Base-by-base conservation (phyloP, 2,888 invertebrate species). In the Myopa tessellatipennis region DNA sequence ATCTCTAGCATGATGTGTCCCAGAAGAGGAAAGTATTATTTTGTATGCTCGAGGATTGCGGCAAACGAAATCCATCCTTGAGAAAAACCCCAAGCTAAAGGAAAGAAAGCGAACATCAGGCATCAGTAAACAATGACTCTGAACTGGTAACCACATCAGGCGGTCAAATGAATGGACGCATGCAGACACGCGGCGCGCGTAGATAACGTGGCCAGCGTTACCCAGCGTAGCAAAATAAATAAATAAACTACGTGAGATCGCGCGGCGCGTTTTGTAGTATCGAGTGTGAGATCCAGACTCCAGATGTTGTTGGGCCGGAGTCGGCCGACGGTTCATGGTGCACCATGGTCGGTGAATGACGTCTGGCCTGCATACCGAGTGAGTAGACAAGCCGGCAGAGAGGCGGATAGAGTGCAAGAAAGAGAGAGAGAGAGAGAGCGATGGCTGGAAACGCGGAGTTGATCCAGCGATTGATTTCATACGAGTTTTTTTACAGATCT, bases 61-160 rank as follows among this genome's bases (percentile, higher is more conserved):
- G 61, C 8, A 10, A 14, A 50, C 10, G 14, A 50, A 55, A 55
- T 16, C 16, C 55, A 55, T 55, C 55, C 55, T 55, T 16, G 38
- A 65, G 36, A 14, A 26, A 26, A 26, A 26, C 26, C 26, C 26
- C 26, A 26, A 26, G 26, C 26, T 2, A 26, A 26, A 34, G 36
- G 4, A 65, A 16, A 8, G n/a, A 65, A 65, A 38, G 38, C 65
- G 7, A 38, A 65, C 16, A 65, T 26, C 14, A 26, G 14, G 36
- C 63, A 65, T 26, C 34, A 65, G 36, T 65, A 65, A 65, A 38
- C 65, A 36, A 65, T 65, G 38, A 34, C 6, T 65, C 12, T 65
- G 26, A 26, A 26, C 26, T 38, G 34, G 38, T 14, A 26, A 58
- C 5, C 61, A 18, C n/a, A 26, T 61, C 6, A 10, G 61, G 61